A percentile compares a stretch with the other conserved stretches of the same genome.
Evolutionary conservation across 2,888 invertebrate species (phyloP).

Genomic region (Agrochola litura): DNA sequence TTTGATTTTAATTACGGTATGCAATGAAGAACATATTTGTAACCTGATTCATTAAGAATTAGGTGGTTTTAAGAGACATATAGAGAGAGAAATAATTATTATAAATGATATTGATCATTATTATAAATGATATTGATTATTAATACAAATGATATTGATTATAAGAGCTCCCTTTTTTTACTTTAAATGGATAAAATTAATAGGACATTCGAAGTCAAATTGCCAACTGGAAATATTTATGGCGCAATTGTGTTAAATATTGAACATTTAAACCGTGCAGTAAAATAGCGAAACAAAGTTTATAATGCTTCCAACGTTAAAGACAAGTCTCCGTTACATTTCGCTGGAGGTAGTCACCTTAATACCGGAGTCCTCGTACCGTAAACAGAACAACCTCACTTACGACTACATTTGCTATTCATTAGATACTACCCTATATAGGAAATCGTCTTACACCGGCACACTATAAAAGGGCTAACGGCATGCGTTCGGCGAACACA

Average conservation of each 20-base stretch:
- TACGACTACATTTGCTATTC: constrained; percentile 83
- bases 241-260: constrained; percentile 10
- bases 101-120: too few relatives aligned
- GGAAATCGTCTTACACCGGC: constrained; percentile 77
- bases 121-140: too few relatives aligned
- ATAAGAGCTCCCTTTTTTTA: background rate
- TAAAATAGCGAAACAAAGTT: constrained; percentile 11
- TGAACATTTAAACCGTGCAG: background rate
- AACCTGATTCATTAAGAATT: background rate
- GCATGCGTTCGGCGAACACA: constrained; percentile 73
- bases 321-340: constrained; percentile 56
- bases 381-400: constrained; percentile 77
- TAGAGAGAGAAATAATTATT: too few relatives aligned
- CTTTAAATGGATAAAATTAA: background rate
- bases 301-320: constrained; percentile 23
- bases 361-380: constrained; percentile 69
- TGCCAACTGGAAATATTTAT: background rate
- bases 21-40: background rate
- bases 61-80: too few relatives aligned
- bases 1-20: constrained; percentile 22
- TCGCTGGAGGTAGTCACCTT: constrained; percentile 70
- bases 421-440: constrained; percentile 85
- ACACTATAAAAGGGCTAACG: constrained; percentile 78
- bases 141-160: too few relatives aligned
- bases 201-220: background rate